Conservation (phyloP, 2,888 invertebrate species). For the Leptogaster cylindrica region DNA sequence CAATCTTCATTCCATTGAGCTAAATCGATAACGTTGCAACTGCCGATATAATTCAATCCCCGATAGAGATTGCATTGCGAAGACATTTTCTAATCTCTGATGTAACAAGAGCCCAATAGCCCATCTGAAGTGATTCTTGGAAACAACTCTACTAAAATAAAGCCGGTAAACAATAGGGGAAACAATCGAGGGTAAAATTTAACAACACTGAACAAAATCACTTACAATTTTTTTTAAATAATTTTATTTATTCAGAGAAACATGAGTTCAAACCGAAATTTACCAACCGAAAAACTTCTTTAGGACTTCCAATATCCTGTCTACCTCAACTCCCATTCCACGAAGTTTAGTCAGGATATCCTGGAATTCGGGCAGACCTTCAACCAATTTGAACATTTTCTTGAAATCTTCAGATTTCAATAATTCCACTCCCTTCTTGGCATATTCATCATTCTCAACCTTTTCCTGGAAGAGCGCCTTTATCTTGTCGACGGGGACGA, state of each 20-base stretch:
- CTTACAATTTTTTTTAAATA: neutral
- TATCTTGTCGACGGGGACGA: conserved; percentile 40
- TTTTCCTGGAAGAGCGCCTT: conserved; percentile 19
- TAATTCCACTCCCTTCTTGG: conserved; percentile 37
- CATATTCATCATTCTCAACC: conserved; percentile 40
- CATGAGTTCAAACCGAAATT: neutral
- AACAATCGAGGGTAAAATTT: neutral
- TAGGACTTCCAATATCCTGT: conserved; percentile 35
- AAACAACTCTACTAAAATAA: too few species aligned
- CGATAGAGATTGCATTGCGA: too few species aligned
- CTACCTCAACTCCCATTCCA: conserved; percentile 42
- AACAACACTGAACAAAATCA: neutral
- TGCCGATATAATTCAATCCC: too few species aligned
- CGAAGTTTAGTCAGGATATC: conserved; percentile 28
- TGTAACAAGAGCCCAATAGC: too few species aligned
- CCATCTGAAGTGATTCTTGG: too few species aligned
- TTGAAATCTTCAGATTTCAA: conserved; percentile 44
- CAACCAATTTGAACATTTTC: conserved; percentile 42
- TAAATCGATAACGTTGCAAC: too few species aligned
- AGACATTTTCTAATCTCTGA: too few species aligned
- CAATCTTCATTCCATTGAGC: too few species aligned
- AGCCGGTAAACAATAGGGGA: neutral
- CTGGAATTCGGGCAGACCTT: conserved; percentile 43
- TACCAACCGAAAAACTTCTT: conserved; percentile 43
- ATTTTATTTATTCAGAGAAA: neutral